phyloP scores from a whole-genome alignment of 2,888 invertebrate genomes.

The Xanthia togata region DNA sequence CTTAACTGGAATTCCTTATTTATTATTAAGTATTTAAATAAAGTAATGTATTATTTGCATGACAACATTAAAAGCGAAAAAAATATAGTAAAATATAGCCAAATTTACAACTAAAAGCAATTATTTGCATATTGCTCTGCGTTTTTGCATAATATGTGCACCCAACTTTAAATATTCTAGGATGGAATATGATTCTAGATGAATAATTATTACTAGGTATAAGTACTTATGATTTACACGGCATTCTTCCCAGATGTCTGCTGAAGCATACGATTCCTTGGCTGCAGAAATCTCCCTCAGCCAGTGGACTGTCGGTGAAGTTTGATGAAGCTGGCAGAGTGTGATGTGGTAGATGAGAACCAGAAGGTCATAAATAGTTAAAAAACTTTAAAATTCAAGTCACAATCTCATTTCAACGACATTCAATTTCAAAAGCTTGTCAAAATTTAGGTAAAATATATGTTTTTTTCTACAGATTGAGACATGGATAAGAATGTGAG shows the following conservation, averaged over 20 bases:
- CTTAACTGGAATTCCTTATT: no score
- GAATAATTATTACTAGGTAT: slow-evolving; percentile 10
- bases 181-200: not conserved
- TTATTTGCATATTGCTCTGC: not conserved
- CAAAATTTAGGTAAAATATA: not conserved
- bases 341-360: not conserved
- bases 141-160: not conserved
- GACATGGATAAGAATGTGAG: not conserved
- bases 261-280: not conserved
- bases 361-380: not conserved
- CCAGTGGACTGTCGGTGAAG: not conserved
- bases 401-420: not conserved
- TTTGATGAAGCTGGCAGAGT: not conserved
- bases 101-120: not conserved
- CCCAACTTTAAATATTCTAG: slow-evolving; percentile 14
- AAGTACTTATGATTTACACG: slow-evolving; percentile 34
- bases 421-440: not conserved
- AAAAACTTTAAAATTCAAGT: not conserved
- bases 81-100: not conserved
- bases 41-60: not conserved
- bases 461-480: not conserved
- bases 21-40: not conserved
- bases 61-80: not conserved
- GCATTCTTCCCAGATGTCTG: not conserved
- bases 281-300: not conserved